Evolutionary conservation across 2,113 vertebrate species (phyloP), one percentile per base, ranked within the genome.

Genomic region (Brachyistius frenatus): DNA sequence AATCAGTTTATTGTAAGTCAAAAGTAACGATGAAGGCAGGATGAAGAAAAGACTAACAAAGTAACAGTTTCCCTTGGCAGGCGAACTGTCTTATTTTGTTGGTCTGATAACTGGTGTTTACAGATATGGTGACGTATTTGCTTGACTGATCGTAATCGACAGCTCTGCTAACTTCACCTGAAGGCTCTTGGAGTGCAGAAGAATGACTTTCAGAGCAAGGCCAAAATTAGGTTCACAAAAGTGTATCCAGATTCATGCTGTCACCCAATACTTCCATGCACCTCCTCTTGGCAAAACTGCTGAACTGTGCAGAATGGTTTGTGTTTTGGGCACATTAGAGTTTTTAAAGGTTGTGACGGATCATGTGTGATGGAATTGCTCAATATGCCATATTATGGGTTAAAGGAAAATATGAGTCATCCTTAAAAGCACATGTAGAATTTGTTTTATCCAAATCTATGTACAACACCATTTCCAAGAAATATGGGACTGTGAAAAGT

Each of bases 141-240:
- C 66, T 62, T 44, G 69, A 61, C 31, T 68, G 15, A 71, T 80
- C 3, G 37, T 57, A 55, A 72, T 75, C 16, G 5, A 66, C 71
- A 53, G 35, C 5, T 11, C 36, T 57, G 54, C 41, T 35, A 41
- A 62, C 30, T 70, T 76, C 57, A 76, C 73, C 66, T 30, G 2
- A 73, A 60, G 33, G 33, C 67, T 60, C 58, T 37, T 46, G 35
- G 4, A 66, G 36, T 66, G 60, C 50, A 62, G 31, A 16, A 36
- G 46, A 62, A 64, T 69, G 73, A 80, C 78, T 81, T 86, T 85
- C 55, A 86, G 53, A 72, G 33, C 46, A 5, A 16, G 39, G 52
- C 61, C 5, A 39, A 74, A 47, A 73, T 49, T 15, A 33, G 16
- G 32, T 60, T 67, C 57, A 68, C 68, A 62, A 52, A 61, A 61